phyloP scores from a whole-genome alignment of 2,113 vertebrate genomes.

The Athene noctua region DNA sequence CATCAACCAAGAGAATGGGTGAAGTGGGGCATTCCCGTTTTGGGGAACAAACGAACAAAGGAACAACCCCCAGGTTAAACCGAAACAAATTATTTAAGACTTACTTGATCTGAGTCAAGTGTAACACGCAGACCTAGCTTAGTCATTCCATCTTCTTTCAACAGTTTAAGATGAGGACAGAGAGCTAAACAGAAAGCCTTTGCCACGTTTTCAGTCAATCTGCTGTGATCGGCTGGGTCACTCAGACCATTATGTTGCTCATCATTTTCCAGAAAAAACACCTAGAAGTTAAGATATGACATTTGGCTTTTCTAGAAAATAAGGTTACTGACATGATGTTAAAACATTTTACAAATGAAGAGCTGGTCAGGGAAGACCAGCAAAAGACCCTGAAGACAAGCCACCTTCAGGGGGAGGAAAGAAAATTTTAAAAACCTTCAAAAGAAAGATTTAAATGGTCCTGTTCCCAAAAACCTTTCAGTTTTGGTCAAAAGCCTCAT shows the following conservation, averaged over 20 bases:
- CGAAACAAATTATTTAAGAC: background rate
- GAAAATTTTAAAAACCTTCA: background rate
- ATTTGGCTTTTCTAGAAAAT: background rate
- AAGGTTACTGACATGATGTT: background rate
- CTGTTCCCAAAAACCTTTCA: background rate
- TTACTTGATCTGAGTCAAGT: conserved; percentile 93
- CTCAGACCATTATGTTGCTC: conserved; percentile 88
- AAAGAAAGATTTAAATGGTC: background rate
- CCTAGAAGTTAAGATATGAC: conserved; percentile 67
- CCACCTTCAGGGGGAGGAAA: background rate
- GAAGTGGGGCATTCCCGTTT: fast-evolving
- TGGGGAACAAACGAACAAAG: background rate
- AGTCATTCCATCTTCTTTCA: conserved; percentile 98
- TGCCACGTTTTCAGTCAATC: conserved; percentile 92
- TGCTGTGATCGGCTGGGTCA: conserved; percentile 96
- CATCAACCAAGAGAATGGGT: background rate
- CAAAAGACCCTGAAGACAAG: background rate
- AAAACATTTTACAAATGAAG: background rate
- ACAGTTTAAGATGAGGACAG: conserved; percentile 91
- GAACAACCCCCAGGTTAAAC: background rate
- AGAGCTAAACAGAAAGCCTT: conserved; percentile 94
- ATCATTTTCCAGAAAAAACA: conserved; percentile 94
- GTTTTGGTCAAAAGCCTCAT: background rate
- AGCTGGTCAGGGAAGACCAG: background rate
- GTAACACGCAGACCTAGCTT: conserved; percentile 93